These are phyloP conservation scores for Myzus persicae DNA, from an alignment of 1,140 invertebrate species.

Conservation along the genomic window DNA sequence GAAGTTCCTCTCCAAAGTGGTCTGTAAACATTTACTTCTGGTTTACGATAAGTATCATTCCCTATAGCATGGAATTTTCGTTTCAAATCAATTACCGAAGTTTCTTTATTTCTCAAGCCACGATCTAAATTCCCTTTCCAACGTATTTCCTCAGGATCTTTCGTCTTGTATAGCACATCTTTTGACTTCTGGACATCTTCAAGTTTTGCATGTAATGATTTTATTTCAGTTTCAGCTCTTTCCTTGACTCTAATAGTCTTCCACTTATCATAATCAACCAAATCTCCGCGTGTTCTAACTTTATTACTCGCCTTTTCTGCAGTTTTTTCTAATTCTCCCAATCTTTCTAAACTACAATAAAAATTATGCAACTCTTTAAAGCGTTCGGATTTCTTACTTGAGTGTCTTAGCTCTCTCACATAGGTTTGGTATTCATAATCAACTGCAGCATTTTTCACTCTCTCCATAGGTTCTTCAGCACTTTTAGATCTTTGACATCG, in stretches of 20 bases:
- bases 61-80: conserved; percentile 73
- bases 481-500: conserved; percentile 61
- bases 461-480: conserved; percentile 51
- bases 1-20: conserved; percentile 84
- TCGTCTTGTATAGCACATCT: conserved; percentile 81
- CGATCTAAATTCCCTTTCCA: conserved; percentile 82
- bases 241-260: conserved; percentile 80
- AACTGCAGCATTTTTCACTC: conserved; percentile 44
- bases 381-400: conserved; percentile 76
- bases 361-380: conserved; percentile 88
- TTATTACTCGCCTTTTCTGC: conserved; percentile 76
- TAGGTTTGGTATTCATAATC: conserved; percentile 74
- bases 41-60: conserved; percentile 65
- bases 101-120: conserved; percentile 81
- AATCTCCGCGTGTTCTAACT: conserved; percentile 75
- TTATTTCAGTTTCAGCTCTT: conserved; percentile 82
- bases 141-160: conserved; percentile 73
- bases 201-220: conserved; percentile 79
- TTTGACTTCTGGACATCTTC: conserved; percentile 81
- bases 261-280: conserved; percentile 88
- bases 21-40: conserved; percentile 74
- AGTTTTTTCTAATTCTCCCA: conserved; percentile 81
- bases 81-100: conserved; percentile 85
- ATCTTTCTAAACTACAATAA: conserved; percentile 84
- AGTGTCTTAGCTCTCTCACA: conserved; percentile 76